These are phyloP conservation scores for Nephrotoma flavescens DNA, from an alignment of 2,888 invertebrate genomes.

Conservation along the genomic window DNA sequence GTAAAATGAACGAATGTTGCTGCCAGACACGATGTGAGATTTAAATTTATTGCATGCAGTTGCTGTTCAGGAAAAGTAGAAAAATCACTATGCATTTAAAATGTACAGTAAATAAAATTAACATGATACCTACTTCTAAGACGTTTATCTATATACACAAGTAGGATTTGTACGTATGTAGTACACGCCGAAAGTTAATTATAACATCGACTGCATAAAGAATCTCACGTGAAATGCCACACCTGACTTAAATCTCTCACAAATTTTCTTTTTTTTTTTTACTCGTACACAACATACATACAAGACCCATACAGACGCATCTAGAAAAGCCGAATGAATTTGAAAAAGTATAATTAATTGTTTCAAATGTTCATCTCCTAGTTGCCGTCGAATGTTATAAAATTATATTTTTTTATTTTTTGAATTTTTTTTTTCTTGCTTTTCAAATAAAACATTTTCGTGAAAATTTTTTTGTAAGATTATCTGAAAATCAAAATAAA, in stretches of 20 bases:
- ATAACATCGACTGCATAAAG: not conserved
- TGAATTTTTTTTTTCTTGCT: not conserved
- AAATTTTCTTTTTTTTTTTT: not conserved
- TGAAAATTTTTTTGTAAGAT: not conserved
- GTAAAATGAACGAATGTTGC: not conserved
- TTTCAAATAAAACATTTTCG: not conserved
- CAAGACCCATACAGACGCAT: not conserved
- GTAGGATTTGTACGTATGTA: not conserved
- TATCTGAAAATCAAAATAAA: not conserved
- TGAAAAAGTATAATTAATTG: not conserved
- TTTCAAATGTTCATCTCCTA: not conserved
- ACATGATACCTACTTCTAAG: not conserved
- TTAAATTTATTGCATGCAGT: not conserved
- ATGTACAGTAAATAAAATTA: not conserved
- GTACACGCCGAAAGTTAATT: not conserved
- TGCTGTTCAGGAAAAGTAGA: not conserved
- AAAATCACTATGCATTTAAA: not conserved
- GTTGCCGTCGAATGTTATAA: not conserved
- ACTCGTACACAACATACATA: not conserved
- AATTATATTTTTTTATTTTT: not conserved
- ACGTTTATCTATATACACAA: not conserved
- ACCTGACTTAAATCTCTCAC: not conserved
- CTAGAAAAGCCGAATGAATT: not conserved
- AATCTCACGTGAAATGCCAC: slow-evolving; percentile 1
- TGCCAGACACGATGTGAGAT: not conserved